Evolutionary conservation across 1,140 invertebrate species (phyloP).

Genomic region (Papilio aristodemus): DNA sequence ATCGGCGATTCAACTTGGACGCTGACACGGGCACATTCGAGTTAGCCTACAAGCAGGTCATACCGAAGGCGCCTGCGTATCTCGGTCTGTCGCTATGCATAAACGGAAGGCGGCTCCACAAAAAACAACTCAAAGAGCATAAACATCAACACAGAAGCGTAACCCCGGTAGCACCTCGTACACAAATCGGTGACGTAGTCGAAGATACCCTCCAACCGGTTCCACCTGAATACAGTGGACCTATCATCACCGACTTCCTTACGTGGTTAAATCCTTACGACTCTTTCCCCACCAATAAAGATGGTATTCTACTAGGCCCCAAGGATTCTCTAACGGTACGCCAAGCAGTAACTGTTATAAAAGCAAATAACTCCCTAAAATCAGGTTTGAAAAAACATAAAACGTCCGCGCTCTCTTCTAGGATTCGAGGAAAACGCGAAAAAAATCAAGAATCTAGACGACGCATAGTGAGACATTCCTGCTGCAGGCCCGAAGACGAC

Average conservation of each 20-base stretch:
- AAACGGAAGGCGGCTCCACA: slow-evolving; percentile 83
- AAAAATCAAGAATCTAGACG: slow-evolving; percentile 69
- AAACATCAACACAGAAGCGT: slow-evolving; percentile 57
- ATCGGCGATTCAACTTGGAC: slow-evolving; percentile 87
- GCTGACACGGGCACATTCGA: slow-evolving; percentile 94
- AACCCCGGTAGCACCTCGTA: slow-evolving; percentile 50
- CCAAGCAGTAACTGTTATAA: slow-evolving; percentile 73
- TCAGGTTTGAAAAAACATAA: slow-evolving; percentile 76
- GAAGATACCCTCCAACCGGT: slow-evolving; percentile 57
- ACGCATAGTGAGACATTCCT: slow-evolving; percentile 65
- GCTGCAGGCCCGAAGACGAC: slow-evolving; percentile 60
- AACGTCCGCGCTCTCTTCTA: slow-evolving; percentile 73
- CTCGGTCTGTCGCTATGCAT: slow-evolving; percentile 89
- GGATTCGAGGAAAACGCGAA: slow-evolving; percentile 75
- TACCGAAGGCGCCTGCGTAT: slow-evolving; percentile 90
- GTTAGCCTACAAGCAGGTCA: slow-evolving; percentile 86
- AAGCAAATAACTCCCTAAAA: slow-evolving; percentile 69
- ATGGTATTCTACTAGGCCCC: slow-evolving; percentile 60
- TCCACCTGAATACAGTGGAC: slow-evolving; percentile 68
- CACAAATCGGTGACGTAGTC: slow-evolving; percentile 49
- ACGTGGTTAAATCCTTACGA: slow-evolving; percentile 76
- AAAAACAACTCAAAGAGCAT: slow-evolving; percentile 60
- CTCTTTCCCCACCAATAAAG: slow-evolving; percentile 63
- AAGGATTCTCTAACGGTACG: slow-evolving; percentile 75
- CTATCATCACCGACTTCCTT: slow-evolving; percentile 77